Evolutionary conservation across 2,797 vertebrate species (phyloP), one percentile per base, ranked within the genome.

Genomic region (Gadopsis marmoratus): DNA sequence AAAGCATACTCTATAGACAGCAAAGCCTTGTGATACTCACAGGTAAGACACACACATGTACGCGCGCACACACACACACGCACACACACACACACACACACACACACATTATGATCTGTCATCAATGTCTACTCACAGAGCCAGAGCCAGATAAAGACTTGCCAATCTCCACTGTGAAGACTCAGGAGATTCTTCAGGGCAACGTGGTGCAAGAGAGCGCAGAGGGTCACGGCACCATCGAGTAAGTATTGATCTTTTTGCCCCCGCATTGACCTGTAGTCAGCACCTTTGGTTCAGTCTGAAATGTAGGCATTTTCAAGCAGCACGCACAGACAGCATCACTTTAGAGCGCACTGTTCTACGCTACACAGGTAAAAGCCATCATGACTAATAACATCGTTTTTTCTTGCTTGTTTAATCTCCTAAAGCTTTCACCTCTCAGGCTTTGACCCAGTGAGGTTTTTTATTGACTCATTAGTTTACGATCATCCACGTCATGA

Each of bases 211-310:
- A 92, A 75, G 97, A 97, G 89, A 97, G 97, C 5, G 94, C 97
- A 0, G 97, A 98, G 89, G 97, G 97, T 88, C 96, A 92, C 2
- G 97, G 97, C 86, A 98, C 96, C 59, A 94, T 99, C 35, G 97
- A 98, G 98, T 99, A 91, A 97, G 98, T 94, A 91, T 82, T 3
- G 81, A 90, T 79, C 33, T 21, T 4, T 17, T 54, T 21, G 23
- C 19, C 11, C 50, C 26, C 37, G n/a, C 16, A 5, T 12, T 76
- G 80, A 76, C 61, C 78, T 86, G 65, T 35, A n/a, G 78, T 83
- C 84, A 84, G 82, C 82, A 71, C 50, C 61, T 67, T 72, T 60
- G 67, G 17, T 62, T 67, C 4, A 67, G 37, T 66, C 16, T 78
- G 65, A 82, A 33, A 78, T 37, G 74, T 47, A 37, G 76, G 53